Conservation (phyloP, 1,140 invertebrate species). For the Penaeus vannamei region DNA sequence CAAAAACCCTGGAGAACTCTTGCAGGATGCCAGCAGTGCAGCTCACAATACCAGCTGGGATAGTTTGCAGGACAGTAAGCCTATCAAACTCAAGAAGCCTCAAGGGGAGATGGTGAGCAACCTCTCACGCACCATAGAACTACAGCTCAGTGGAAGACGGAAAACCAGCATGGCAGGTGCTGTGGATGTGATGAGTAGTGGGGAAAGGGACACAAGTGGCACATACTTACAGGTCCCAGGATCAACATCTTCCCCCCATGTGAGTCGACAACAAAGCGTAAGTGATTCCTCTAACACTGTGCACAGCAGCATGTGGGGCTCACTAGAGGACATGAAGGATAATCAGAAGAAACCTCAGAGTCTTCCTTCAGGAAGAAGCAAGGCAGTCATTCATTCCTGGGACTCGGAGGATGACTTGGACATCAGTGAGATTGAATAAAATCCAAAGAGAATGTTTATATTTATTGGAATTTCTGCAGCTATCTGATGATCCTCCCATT, state of each 20-base stretch:
- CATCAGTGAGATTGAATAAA: slow-evolving; percentile 47
- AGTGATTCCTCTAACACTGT: slow-evolving; percentile 58
- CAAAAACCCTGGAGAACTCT: not conserved
- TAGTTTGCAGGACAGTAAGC: slow-evolving; percentile 1
- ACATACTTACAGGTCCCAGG: too few relatives aligned
- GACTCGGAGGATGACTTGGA: slow-evolving; percentile 60
- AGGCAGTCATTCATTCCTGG: slow-evolving; percentile 32
- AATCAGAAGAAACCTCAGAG: not conserved
- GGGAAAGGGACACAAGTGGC: too few relatives aligned
- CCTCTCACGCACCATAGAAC: slow-evolving; percentile 46
- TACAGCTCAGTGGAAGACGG: slow-evolving; percentile 51
- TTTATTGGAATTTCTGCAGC: too few relatives aligned
- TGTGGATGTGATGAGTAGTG: slow-evolving; percentile 47
- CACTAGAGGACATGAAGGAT: slow-evolving; percentile 10
- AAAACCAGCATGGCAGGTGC: slow-evolving; percentile 44
- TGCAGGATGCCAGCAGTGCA: slow-evolving; percentile 1
- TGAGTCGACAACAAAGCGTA: slow-evolving; percentile 34
- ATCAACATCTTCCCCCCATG: not conserved
- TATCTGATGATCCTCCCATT: too few relatives aligned
- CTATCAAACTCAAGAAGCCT: slow-evolving; percentile 49
- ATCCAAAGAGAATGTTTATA: not conserved
- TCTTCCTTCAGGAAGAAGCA: slow-evolving; percentile 18
- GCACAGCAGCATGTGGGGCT: slow-evolving; percentile 50
- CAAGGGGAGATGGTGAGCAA: slow-evolving; percentile 47
- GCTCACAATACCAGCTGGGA: slow-evolving; percentile 13